Conservation (phyloP, 2,797 vertebrate species). For the Nasua narica region DNA sequence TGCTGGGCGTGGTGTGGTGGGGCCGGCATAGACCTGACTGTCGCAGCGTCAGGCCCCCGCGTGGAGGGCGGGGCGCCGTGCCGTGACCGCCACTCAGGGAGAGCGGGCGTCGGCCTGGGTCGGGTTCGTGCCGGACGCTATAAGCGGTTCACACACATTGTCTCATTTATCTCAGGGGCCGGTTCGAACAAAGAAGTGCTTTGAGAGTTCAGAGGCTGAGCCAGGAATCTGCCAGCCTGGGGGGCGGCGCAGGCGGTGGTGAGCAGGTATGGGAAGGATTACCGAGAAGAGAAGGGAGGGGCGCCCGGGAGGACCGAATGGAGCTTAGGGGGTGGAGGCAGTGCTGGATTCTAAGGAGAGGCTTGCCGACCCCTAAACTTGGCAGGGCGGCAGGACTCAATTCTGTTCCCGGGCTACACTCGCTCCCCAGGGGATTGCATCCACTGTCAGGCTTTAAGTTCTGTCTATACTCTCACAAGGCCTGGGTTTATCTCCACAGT, state of each 20-base stretch:
- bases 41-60: background rate
- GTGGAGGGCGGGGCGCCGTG: fast-evolving
- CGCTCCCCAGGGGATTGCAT: background rate
- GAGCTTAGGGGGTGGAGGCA: background rate
- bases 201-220: constrained; percentile 44
- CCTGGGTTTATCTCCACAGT: background rate
- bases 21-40: background rate
- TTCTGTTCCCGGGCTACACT: background rate
- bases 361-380: background rate
- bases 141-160: background rate
- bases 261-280: constrained; percentile 23
- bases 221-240: background rate
- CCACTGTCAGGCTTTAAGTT: background rate
- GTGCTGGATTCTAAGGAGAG: background rate
- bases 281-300: background rate
- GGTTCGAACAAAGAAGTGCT: constrained; percentile 62
- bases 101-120: background rate
- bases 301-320: fast-evolving
- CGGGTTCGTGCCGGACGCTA: background rate
- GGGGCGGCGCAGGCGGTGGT: background rate
- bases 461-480: background rate
- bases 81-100: background rate
- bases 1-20: background rate
- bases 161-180: constrained; percentile 35
- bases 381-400: background rate